These are phyloP conservation scores for Setophaga petechia DNA, from an alignment of 2,113 vertebrate genomes.

Conservation along the genomic window DNA sequence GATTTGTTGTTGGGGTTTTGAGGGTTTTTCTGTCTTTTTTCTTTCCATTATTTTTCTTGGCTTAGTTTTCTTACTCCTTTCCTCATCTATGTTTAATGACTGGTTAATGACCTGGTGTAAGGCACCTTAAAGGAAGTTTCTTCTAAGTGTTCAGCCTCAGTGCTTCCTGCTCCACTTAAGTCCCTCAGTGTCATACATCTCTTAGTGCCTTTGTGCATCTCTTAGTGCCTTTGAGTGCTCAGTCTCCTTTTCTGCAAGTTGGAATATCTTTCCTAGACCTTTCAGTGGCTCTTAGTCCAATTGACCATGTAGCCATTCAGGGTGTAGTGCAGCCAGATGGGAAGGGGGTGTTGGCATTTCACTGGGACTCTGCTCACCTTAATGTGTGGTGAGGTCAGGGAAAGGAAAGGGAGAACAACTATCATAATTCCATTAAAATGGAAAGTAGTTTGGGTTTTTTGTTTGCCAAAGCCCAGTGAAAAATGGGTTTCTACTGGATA, in stretches of 20 bases:
- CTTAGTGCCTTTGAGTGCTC: background rate
- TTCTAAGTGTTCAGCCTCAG: background rate
- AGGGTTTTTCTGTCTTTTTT: background rate
- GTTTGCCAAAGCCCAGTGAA: background rate
- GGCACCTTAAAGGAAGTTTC: background rate
- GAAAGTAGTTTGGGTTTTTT: background rate
- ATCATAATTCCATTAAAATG: background rate
- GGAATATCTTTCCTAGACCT: background rate
- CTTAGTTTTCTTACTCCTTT: background rate
- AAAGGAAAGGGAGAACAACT: background rate
- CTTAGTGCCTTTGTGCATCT: background rate
- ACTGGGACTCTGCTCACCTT: background rate
- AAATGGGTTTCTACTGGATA: background rate
- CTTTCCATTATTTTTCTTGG: background rate
- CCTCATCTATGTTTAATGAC: background rate
- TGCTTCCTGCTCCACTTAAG: background rate
- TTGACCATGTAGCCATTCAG: rapidly evolving
- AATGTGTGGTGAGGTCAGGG: background rate
- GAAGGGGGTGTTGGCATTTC: rapidly evolving
- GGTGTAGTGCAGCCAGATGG: background rate
- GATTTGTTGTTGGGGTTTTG: background rate
- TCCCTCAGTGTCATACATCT: background rate
- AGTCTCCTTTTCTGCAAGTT: background rate
- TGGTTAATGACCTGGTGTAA: background rate
- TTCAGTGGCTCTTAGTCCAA: background rate